Percentiles rank a stretch among this genome's conserved stretches.
Evolutionary conservation across 2,797 vertebrate genomes (phyloP).

Genomic region (Pampus argenteus): DNA sequence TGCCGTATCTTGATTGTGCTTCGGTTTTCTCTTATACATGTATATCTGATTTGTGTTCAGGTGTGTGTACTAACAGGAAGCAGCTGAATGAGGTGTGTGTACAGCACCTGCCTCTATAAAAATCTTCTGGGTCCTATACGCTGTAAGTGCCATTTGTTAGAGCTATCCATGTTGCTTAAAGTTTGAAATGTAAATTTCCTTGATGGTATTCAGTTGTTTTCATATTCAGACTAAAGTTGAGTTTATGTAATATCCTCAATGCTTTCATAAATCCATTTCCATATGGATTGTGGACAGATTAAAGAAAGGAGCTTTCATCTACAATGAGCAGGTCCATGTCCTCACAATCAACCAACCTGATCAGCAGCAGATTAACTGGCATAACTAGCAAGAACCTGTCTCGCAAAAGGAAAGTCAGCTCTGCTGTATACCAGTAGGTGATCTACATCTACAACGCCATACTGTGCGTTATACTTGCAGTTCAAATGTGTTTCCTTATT

Average conservation of each 20-base stretch:
- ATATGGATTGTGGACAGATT: background rate
- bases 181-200: background rate
- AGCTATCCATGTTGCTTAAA: background rate
- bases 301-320: background rate
- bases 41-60: background rate
- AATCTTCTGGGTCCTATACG: background rate
- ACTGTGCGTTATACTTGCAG: background rate
- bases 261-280: background rate
- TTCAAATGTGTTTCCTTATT: background rate
- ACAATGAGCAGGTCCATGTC: background rate
- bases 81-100: background rate
- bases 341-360: background rate
- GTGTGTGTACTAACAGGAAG: background rate
- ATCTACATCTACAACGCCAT: background rate
- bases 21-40: background rate
- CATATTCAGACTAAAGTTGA: background rate
- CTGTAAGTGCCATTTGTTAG: background rate
- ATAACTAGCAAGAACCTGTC: background rate
- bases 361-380: background rate
- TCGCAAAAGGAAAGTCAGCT: constrained; percentile 8
- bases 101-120: background rate
- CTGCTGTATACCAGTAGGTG: background rate
- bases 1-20: constrained; percentile 6
- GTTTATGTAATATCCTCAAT: background rate
- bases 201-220: background rate